A percentile compares a stretch with the other conserved stretches of the same genome.
Conservation (phyloP, 2,797 vertebrate genomes). For the Epinephelus awoara region DNA sequence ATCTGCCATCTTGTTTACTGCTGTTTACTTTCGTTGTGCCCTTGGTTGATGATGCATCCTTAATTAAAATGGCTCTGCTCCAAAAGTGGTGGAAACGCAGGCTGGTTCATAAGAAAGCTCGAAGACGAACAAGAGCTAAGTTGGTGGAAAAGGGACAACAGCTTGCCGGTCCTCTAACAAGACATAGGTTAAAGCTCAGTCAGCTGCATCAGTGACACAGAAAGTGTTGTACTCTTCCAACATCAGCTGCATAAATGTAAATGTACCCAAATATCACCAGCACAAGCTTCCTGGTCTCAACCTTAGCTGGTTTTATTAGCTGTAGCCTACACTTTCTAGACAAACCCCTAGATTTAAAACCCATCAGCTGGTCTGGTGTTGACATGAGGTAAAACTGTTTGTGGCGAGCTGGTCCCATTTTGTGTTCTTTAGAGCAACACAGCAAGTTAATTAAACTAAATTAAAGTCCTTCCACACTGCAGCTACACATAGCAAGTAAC, state of each 20-base stretch:
- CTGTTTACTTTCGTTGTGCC: too few relatives aligned
- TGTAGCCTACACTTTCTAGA: background rate
- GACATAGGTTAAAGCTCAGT: background rate
- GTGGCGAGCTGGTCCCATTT: background rate
- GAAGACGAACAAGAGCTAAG: too few relatives aligned
- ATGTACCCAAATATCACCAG: constrained; percentile 1
- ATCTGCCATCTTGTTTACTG: too few relatives aligned
- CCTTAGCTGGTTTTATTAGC: background rate
- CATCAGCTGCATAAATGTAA: background rate
- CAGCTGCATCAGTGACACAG: background rate
- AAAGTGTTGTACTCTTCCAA: background rate
- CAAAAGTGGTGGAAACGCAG: too few relatives aligned
- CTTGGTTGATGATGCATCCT: too few relatives aligned
- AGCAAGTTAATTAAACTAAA: constrained; percentile 7
- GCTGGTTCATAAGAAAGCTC: too few relatives aligned
- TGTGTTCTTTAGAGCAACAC: background rate
- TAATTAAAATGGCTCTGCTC: too few relatives aligned
- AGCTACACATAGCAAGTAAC: background rate
- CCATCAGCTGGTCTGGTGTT: background rate
- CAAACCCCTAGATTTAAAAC: background rate
- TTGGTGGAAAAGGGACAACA: too few relatives aligned
- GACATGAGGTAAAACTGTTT: background rate
- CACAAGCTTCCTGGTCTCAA: background rate
- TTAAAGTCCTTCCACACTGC: background rate
- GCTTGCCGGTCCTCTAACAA: background rate